These are phyloP conservation scores for Drosophila ficusphila DNA, from an alignment of 1,140 invertebrate genomes.

Conservation along the genomic window DNA sequence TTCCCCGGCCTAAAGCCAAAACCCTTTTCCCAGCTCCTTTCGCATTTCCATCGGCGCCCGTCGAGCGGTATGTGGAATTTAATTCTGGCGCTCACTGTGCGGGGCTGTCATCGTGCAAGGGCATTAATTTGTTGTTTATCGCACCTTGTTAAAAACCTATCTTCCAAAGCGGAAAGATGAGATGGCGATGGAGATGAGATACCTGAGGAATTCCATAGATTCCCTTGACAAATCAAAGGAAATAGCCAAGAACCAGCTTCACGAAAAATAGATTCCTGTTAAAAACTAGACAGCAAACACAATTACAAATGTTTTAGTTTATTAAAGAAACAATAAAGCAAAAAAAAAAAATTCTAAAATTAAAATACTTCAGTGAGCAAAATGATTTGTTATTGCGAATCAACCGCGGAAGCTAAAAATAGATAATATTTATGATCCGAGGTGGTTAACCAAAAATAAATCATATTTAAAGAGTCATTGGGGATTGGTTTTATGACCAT, in stretches of 20 bases:
- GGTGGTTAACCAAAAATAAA: constrained; percentile 11
- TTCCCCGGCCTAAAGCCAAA: constrained; percentile 22
- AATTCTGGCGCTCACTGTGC: constrained; percentile 40
- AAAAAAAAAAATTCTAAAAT: background rate
- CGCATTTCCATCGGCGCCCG: constrained; percentile 44
- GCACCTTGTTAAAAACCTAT: constrained; percentile 80
- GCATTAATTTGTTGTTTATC: constrained; percentile 80
- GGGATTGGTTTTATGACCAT: constrained; percentile 38
- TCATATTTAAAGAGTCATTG: constrained; percentile 25
- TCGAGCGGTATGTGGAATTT: constrained; percentile 58
- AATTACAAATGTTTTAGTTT: background rate
- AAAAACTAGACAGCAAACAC: background rate
- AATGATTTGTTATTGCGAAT: constrained; percentile 3
- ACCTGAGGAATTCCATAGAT: constrained; percentile 48
- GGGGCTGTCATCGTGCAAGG: constrained; percentile 66
- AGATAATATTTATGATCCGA: constrained; percentile 48
- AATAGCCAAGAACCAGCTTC: background rate
- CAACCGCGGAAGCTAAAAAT: constrained; percentile 47
- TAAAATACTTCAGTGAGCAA: background rate
- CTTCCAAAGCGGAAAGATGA: constrained; percentile 9
- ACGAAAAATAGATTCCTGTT: background rate
- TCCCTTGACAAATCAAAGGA: background rate
- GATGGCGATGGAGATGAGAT: constrained; percentile 19
- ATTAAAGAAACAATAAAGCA: background rate
- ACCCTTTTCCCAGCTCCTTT: constrained; percentile 17